Evolutionary conservation across 2,888 invertebrate species (phyloP), one percentile per base, ranked within the genome.

Genomic region (Cephalotes varians): DNA sequence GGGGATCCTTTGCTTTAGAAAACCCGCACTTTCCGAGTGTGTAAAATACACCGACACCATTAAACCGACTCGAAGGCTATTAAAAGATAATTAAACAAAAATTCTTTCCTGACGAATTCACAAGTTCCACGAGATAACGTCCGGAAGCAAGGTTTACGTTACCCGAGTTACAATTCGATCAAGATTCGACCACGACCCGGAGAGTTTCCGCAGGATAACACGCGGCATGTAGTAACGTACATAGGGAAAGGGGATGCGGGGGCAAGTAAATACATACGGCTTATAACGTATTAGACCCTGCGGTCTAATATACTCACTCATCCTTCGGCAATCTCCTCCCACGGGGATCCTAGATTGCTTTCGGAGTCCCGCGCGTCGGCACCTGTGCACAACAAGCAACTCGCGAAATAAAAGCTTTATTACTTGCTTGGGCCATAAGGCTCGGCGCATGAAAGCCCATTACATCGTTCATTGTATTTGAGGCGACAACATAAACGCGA

Each of bases 231-330:
- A 56, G 76, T 10, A 28, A 51, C 62, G 44, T 76, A 81, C 51
- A 65, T 62, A 28, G 81, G 15, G 37, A 25, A 31, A 7, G 31
- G 49, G 58, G 34, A 4, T 37, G 31, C 37, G 51, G 18, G 12
- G 51, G 28, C 60, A 37, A 65, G 72, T 65, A 81, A 76, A 74
- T 81, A 81, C 76, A 65, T 81, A 79, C 71, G 80, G 71, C 62
- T 67, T 83, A 74, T 85, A 87, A 86, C 86, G 77, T 86, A 86
- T 88, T 91, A 90, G 88, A 88, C 76, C 69, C 85, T 82, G 82
- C 82, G 87, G 83, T 91, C 91, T 90, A 89, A 88, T 89, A 88
- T 80, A 76, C 88, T 85, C 85, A 64, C 82, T 81, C 73, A 58
- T 77, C 79, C 82, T 82, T 71, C 58, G 74, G 69, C 51, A 54